phyloP scores from a whole-genome alignment of 2,113 vertebrate genomes.

The Thamnaconus septentrionalis region DNA sequence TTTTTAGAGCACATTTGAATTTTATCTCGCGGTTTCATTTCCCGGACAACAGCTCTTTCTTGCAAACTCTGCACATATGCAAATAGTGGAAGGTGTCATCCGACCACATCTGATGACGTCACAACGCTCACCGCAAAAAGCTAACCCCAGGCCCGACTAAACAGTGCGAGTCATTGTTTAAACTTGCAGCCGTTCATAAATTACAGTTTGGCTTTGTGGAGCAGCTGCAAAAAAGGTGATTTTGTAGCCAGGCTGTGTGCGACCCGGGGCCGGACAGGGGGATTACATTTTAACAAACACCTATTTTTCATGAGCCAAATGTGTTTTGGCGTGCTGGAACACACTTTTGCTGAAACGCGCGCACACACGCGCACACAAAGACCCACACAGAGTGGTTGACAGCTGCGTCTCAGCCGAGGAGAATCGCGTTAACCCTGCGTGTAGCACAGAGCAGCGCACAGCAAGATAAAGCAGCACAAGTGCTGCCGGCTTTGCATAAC shows the following conservation, averaged over 20 bases:
- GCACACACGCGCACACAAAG: not conserved
- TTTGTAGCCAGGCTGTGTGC: slow-evolving; percentile 22
- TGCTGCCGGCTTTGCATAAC: slow-evolving; percentile 39
- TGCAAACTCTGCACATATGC: too few species aligned
- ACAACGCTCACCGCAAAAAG: too few species aligned
- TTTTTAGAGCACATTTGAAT: too few species aligned
- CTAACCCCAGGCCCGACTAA: too few species aligned
- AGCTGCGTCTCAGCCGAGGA: slow-evolving; percentile 41
- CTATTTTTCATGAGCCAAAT: slow-evolving; percentile 11
- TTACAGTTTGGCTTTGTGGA: slow-evolving; percentile 39
- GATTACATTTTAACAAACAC: slow-evolving; percentile 10
- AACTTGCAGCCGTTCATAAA: slow-evolving; percentile 5
- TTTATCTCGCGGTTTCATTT: too few species aligned
- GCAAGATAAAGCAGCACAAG: slow-evolving; percentile 39
- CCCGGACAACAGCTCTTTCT: too few species aligned
- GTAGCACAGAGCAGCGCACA: slow-evolving; percentile 27
- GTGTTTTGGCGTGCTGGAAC: not conserved
- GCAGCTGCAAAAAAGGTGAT: slow-evolving; percentile 54
- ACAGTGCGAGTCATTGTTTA: too few species aligned
- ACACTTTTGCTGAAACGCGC: slow-evolving; percentile 6
- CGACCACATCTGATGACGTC: too few species aligned
- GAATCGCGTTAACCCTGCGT: slow-evolving; percentile 14
- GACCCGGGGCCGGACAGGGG: slow-evolving; percentile 23
- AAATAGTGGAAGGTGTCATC: too few species aligned
- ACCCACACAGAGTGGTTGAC: slow-evolving; percentile 26